Evolutionary conservation across 30 jellyfish, hydroid and myxozoan genomes (phyloP).

Genomic region (Hydractinia symbiolongicarpus): DNA sequence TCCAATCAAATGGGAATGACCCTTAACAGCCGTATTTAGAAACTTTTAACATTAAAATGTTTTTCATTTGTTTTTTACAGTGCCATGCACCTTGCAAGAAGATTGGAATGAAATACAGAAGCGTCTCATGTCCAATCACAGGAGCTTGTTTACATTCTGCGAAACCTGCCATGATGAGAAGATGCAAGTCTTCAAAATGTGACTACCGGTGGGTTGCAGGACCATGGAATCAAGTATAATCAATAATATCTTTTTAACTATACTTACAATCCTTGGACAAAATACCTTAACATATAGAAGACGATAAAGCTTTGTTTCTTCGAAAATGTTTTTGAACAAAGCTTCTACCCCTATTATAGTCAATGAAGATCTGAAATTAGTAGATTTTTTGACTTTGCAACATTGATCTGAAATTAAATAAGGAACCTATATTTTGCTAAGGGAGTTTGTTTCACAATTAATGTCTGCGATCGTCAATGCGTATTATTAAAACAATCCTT

Average conservation of each 20-base stretch:
- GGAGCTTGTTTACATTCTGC: conserved; percentile 63
- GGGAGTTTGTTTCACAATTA: no score
- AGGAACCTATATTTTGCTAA: no score
- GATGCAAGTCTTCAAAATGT: conserved; percentile 51
- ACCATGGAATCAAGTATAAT: background rate
- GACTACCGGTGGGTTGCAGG: background rate
- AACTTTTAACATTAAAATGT: background rate
- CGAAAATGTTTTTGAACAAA: no score
- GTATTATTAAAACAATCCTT: no score
- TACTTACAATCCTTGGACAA: background rate
- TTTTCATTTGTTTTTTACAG: conserved; percentile 24
- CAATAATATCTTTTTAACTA: background rate
- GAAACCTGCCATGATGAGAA: conserved; percentile 42
- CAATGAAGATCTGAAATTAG: background rate
- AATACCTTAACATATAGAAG: background rate
- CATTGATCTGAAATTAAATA: no score
- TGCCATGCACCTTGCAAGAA: conserved; percentile 76
- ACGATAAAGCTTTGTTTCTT: background rate
- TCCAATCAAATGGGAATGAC: no score
- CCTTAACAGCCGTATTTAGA: no score
- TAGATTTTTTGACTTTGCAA: background rate
- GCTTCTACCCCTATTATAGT: no score
- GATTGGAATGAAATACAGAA: conserved; percentile 58
- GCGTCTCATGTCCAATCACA: conserved; percentile 67
- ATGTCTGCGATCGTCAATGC: no score